Conservation (phyloP, 1,140 invertebrate genomes). For the Anadara kagoshimensis region DNA sequence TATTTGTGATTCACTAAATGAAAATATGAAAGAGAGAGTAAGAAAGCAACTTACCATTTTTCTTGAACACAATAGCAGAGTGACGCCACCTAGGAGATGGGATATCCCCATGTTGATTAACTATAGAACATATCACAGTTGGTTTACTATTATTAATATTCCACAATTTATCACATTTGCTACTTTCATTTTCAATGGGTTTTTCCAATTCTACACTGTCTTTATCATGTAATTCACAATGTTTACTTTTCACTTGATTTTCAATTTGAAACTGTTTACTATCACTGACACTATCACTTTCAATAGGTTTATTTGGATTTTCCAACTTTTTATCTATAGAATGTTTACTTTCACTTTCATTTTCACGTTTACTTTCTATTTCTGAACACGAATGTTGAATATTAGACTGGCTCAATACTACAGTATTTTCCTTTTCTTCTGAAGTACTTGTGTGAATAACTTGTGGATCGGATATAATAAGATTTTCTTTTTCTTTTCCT, state of each 20-base stretch:
- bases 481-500: too few relatives aligned
- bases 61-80: conserved; percentile 52
- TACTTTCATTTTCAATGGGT: neutral
- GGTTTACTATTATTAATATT: neutral
- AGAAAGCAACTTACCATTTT: conserved; percentile 48
- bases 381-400: too few relatives aligned
- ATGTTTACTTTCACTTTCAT: neutral
- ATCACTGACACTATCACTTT: neutral
- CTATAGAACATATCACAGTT: conserved; percentile 25
- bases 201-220: neutral
- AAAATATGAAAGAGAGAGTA: neutral
- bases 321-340: neutral
- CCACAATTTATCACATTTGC: neutral
- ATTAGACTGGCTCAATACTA: too few relatives aligned
- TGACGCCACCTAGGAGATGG: conserved; percentile 71
- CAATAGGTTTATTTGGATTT: neutral
- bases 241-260: neutral
- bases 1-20: too few relatives aligned
- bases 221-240: conserved; percentile 20
- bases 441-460: too few relatives aligned
- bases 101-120: conserved; percentile 46
- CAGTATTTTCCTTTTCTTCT: too few relatives aligned
- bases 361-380: neutral
- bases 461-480: too few relatives aligned
- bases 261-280: neutral